phyloP scores from a whole-genome alignment of 2,888 invertebrate genomes.

The Cordylochernes scorpioides region DNA sequence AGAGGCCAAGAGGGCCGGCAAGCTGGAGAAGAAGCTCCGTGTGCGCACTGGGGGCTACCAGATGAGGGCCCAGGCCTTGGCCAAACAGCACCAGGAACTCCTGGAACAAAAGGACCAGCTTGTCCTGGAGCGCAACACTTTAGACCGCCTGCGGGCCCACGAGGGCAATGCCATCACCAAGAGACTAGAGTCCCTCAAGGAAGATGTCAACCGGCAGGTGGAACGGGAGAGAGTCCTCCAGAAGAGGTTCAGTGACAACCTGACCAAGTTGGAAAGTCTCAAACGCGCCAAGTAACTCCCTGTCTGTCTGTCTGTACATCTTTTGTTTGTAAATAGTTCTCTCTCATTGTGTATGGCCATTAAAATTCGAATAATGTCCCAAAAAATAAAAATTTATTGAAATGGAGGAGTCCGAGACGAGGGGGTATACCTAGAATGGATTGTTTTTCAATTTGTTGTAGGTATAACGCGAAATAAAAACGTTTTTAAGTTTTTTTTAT shows the following conservation, averaged over 20 bases:
- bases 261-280: conserved; percentile 25
- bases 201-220: conserved; percentile 71
- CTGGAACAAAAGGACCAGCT: conserved; percentile 73
- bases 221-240: conserved; percentile 71
- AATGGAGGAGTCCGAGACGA: too few species aligned
- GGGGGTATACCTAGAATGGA: too few species aligned
- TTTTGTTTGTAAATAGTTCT: too few species aligned
- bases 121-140: conserved; percentile 62
- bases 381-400: too few species aligned
- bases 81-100: conserved; percentile 60
- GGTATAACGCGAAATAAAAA: too few species aligned
- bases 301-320: too few species aligned
- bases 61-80: conserved; percentile 48
- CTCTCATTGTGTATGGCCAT: too few species aligned
- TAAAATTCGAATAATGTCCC: too few species aligned
- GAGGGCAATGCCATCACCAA: conserved; percentile 71
- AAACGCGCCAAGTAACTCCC: too few species aligned
- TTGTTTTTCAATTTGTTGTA: too few species aligned
- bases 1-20: conserved; percentile 84
- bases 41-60: conserved; percentile 81
- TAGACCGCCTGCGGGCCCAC: conserved; percentile 60
- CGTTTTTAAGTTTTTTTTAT: too few species aligned
- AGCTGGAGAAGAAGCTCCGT: conserved; percentile 88
- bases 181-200: conserved; percentile 61
- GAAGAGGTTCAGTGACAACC: conserved; percentile 45